Conservation (phyloP, 2,797 vertebrate genomes). For the Mionectes olivaceus region DNA sequence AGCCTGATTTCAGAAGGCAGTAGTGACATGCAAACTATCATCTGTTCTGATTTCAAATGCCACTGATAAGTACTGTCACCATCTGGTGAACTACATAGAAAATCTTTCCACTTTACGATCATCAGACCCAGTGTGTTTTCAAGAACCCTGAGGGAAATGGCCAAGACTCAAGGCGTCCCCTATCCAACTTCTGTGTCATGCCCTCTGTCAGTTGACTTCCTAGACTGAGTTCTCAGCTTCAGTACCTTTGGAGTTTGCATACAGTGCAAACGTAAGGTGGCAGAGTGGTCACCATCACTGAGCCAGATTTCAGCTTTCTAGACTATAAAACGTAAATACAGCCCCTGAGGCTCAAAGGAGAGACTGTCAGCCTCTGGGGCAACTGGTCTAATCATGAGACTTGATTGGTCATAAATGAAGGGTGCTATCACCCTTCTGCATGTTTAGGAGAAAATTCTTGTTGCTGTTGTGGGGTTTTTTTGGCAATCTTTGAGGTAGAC, state of each 20-base stretch:
- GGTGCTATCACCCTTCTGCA: accelerated
- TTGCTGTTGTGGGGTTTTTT: accelerated
- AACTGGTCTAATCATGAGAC: neutral
- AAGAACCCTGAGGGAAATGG: neutral
- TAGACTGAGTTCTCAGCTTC: neutral
- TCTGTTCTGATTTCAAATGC: neutral
- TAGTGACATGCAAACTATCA: neutral
- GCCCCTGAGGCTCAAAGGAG: neutral
- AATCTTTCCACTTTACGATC: neutral
- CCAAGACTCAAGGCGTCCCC: neutral
- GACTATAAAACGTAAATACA: neutral
- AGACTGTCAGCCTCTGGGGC: neutral
- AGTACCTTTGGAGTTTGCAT: neutral
- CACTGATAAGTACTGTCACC: neutral
- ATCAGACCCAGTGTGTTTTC: accelerated
- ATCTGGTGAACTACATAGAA: neutral
- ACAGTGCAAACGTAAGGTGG: neutral
- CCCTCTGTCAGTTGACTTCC: neutral
- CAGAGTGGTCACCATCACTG: neutral
- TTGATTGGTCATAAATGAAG: neutral
- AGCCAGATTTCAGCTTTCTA: neutral
- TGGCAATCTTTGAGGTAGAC: neutral
- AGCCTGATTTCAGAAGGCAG: neutral
- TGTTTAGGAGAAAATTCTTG: neutral
- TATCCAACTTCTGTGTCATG: neutral